Evolutionary conservation across 2,113 vertebrate species (phyloP), one percentile per base, ranked within the genome.

Genomic region (Holacanthus passer): DNA sequence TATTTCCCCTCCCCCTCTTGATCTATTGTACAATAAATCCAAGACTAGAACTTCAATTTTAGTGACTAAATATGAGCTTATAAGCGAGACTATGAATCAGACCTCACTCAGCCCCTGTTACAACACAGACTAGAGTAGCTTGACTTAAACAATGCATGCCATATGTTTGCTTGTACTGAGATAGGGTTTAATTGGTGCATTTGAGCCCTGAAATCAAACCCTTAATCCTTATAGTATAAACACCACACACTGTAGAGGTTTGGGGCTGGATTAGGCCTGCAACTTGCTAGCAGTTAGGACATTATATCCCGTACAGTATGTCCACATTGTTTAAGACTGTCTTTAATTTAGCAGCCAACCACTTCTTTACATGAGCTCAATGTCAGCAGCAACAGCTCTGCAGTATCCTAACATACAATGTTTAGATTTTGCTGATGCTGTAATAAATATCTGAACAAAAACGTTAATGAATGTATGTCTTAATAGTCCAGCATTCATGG

Each of bases 151-250:
- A 41, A 62, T 22, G 39, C 35, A 13, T 7, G 2, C 84, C 84
- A 90, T 85, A 81, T 82, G 88, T 81, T 79, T 39, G 66, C 62
- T 63, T 69, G 53, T 3, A 52, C 24, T 68, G 39, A 75, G 65
- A 74, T 41, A 77, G 47, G 47, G 39, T 90, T 86, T 86, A 73
- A 83, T 79, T 88, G 85, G 82, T 80, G 75, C 62, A 77, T 70
- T 78, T 27, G 71, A 79, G 79, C 45, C 63, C 72, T 84, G 88
- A 85, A 89, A 92, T 87, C 84, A 88, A 82, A 91, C 87, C 71
- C 64, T 79, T 91, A 90, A 92, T 91, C 81, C 90, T 79, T 62
- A 37, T 7, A 5, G 77, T 29, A 56, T 87, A 84, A 85, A 74
- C 78, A 47, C 73, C 0, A 16, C 62, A 67, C 69, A 60, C 71